Evolutionary conservation across 2,888 invertebrate species (phyloP), one percentile per base, ranked within the genome.

Genomic region (Alcis repandata): DNA sequence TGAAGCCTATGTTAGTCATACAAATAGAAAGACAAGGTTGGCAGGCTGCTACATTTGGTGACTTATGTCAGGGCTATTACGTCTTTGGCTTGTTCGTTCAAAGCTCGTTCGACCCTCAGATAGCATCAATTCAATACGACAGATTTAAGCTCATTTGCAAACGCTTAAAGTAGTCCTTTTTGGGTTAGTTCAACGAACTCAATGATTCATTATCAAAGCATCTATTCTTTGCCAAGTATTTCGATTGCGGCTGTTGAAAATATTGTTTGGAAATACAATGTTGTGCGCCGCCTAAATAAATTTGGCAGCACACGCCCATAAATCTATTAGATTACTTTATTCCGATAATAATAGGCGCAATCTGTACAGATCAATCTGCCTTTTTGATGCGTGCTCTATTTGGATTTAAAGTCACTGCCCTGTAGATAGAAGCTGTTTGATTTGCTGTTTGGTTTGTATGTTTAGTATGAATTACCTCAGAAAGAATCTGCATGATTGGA

Each of bases 31-130:
- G 76, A 83, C 92, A 92, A 92, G 92, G 92, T 83, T 85, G 87
- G 71, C 90, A 85, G 85, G 85, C 82, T 90, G 80, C 92, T 92
- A 75, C 90, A 89, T 91, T 92, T 91, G 91, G 92, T 85, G 87
- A 85, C 89, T 87, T 85, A 88, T 92, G 91, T 92, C 92, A 92
- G 86, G 92, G 91, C 80, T 87, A 87, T 83, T 82, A 79, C 83
- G 82, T 78, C 80, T 85, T 85, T 79, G 84, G 80, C 67, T 77
- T 74, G 79, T 70, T 77, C 76, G 79, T 69, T 75, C 70, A 74
- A 75, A 76, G 73, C 79, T 75, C 71, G 71, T 63, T 68, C 70
- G 76, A 81, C 77, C 75, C 77, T 85, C 78, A 75, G 75, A 83
- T 79, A 80, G 76, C 74, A 70, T 77, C 79, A 80, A 87, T 89